Conservation (phyloP, 2,113 vertebrate genomes). For the Erythrocercus mccallii region DNA sequence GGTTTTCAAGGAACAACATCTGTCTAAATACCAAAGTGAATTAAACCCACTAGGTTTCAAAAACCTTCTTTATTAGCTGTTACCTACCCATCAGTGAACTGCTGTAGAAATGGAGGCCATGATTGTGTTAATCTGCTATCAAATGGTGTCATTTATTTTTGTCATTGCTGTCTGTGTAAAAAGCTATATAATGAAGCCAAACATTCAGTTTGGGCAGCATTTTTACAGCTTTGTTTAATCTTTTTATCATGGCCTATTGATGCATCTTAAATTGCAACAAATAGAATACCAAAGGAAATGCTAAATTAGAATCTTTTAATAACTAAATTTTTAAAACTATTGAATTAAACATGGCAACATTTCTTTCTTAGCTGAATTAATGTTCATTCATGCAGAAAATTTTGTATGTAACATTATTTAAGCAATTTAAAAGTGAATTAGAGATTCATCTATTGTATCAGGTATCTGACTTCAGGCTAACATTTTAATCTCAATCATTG, state of each 20-base stretch:
- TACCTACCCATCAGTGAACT: neutral
- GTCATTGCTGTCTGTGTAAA: neutral
- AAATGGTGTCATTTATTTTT: neutral
- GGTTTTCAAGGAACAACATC: neutral
- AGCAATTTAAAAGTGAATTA: constrained; percentile 63
- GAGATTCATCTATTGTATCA: constrained; percentile 46
- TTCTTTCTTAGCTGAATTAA: constrained; percentile 46
- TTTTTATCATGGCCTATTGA: neutral
- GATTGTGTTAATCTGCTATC: neutral
- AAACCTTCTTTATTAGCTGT: neutral
- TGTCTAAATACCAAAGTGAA: neutral
- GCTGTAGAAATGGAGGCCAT: neutral
- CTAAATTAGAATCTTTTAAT: constrained; percentile 25
- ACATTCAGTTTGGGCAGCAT: neutral
- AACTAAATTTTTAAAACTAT: constrained; percentile 34
- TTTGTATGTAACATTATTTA: constrained; percentile 47
- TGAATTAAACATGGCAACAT: constrained; percentile 62
- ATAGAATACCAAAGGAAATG: constrained; percentile 13
- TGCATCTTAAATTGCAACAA: neutral
- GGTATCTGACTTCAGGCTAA: constrained; percentile 55
- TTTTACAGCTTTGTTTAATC: neutral
- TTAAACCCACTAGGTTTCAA: neutral
- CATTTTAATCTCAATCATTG: constrained; percentile 38
- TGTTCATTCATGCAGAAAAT: constrained; percentile 42
- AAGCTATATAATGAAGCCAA: neutral